These are phyloP conservation scores for Periphyllus acericola DNA, from an alignment of 2,888 invertebrate species.

Conservation along the genomic window DNA sequence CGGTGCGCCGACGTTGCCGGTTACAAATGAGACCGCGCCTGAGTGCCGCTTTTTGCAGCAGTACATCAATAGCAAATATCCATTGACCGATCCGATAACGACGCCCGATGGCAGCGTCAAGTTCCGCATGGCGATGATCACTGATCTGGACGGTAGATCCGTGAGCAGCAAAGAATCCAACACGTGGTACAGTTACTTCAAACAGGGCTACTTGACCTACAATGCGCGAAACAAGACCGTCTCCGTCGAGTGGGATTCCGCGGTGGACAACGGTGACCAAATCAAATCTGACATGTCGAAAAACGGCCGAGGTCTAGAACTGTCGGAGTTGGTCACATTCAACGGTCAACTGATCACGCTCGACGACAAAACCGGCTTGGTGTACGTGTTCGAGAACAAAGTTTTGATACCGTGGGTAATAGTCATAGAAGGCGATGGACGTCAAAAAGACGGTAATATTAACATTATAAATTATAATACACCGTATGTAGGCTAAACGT, in stretches of 20 bases:
- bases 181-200: conserved; percentile 85
- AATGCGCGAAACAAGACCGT: conserved; percentile 72
- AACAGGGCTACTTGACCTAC: conserved; percentile 82
- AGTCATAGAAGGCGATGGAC: conserved; percentile 91
- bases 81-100: conserved; percentile 78
- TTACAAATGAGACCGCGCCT: not conserved
- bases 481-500: too few species aligned
- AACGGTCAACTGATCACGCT: conserved; percentile 89
- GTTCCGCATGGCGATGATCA: conserved; percentile 84
- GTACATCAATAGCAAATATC: conserved; percentile 82
- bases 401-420: conserved; percentile 78
- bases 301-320: conserved; percentile 94
- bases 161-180: conserved; percentile 75
- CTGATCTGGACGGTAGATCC: conserved; percentile 92
- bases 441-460: conserved; percentile 68
- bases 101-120: conserved; percentile 73
- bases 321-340: conserved; percentile 93
- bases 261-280: conserved; percentile 23
- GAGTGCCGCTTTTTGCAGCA: not conserved
- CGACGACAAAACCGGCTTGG: conserved; percentile 93
- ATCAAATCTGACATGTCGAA: conserved; percentile 79
- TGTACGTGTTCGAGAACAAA: conserved; percentile 81
- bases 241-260: conserved; percentile 80
- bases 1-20: conserved; percentile 13
- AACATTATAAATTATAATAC: too few species aligned